Percentiles rank a stretch among this genome's conserved stretches.
phyloP scores from a whole-genome alignment of 2,113 vertebrate genomes.

The Strix aluco region DNA sequence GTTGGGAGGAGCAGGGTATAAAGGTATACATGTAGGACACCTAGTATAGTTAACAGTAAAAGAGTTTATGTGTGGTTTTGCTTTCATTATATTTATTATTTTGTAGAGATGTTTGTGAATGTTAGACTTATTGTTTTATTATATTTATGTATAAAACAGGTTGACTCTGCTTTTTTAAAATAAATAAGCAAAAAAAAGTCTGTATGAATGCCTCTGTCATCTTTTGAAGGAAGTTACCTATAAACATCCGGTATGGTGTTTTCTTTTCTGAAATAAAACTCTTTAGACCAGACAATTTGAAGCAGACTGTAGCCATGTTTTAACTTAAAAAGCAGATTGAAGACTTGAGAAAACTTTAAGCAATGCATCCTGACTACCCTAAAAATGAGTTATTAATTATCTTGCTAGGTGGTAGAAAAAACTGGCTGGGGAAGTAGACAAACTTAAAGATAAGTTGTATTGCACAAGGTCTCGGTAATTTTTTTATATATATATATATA shows the following conservation, averaged over 20 bases:
- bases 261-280: conserved; percentile 18
- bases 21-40: conserved; percentile 55
- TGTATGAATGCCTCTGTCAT: conserved; percentile 84
- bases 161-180: conserved; percentile 79
- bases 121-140: conserved; percentile 77
- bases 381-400: not conserved
- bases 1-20: conserved; percentile 71
- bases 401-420: not conserved
- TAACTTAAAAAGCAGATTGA: not conserved
- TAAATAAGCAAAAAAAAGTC: conserved; percentile 83
- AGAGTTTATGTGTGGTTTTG: conserved; percentile 67
- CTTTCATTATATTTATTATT: conserved; percentile 82
- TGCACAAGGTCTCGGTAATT: not conserved
- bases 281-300: conserved; percentile 15
- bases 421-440: not conserved
- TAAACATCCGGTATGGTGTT: not conserved
- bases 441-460: not conserved
- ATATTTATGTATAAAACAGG: conserved; percentile 82
- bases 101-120: conserved; percentile 80
- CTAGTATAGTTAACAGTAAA: conserved; percentile 53
- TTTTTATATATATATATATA: not conserved
- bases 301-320: conserved; percentile 21
- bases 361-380: not conserved
- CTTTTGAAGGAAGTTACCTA: conserved; percentile 76
- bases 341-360: not conserved